Evolutionary conservation across 2,113 vertebrate species (phyloP), one percentile per base, ranked within the genome.

Genomic region (Blennius ocellaris): DNA sequence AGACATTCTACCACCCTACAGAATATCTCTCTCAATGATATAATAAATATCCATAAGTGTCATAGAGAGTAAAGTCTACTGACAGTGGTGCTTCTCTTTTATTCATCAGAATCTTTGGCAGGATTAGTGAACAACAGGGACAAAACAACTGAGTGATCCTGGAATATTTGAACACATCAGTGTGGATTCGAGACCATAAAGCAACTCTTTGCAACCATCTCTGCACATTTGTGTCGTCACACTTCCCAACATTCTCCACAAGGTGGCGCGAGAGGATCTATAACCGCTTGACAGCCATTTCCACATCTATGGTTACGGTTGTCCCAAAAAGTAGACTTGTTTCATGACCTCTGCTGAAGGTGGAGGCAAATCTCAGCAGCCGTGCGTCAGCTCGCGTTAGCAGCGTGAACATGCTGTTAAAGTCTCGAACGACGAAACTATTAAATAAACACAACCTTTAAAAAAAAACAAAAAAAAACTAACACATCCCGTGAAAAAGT

Each of bases 171-270:
- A n/a, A n/a, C n/a, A n/a, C n/a, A n/a, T n/a, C n/a, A n/a, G n/a
- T n/a, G n/a, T n/a, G n/a, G n/a, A n/a, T n/a, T n/a, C n/a, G 76
- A 83, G 64, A 56, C 54, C 78, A 79, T 56, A 39, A 45, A 76
- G 78, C 59, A 40, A 70, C 50, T 30, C 4, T 85, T 89, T 83
- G 67, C 60, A 16, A 80, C 78, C 57, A 12, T 81, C 76, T 85
- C 72, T 73, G 64, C 71, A 21, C 17, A 14, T 41, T 48, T 1
- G 3, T 14, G 9, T 14, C 12, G 2, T 7, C 37, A 7, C 64
- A 70, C 39, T 72, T 72, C 11, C 11, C 10, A 3, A 3, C 5
- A 8, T 51, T 6, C 5, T 58, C 87, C 90, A 85, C 86, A 62
- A 85, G 92, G 49, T 86, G 90, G 87, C 54, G 41, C 6, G 49